A percentile compares a stretch with the other conserved stretches of the same genome.
Conservation (phyloP, 1,140 invertebrate species). For the Philopotamus ludificatus region DNA sequence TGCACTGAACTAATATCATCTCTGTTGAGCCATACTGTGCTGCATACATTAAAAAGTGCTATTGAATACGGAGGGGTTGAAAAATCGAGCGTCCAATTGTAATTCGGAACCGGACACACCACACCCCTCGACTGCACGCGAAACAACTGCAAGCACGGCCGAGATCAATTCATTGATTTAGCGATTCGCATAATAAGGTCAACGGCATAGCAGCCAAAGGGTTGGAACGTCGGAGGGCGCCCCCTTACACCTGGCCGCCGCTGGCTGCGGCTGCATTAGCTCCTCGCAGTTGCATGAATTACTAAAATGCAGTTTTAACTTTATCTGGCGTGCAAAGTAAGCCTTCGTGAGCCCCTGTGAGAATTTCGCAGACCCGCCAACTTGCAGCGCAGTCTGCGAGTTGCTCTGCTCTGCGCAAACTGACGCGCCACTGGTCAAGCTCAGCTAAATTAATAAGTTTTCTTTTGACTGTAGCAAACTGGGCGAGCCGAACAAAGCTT, state of each 20-base stretch:
- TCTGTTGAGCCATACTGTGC: no score
- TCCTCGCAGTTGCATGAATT: slow-evolving; percentile 36
- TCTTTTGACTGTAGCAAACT: slow-evolving; percentile 27
- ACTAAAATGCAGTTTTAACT: slow-evolving; percentile 38
- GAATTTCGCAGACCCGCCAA: slow-evolving; percentile 19
- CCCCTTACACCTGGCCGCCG: slow-evolving; percentile 1
- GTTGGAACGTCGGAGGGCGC: no score
- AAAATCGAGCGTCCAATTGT: no score
- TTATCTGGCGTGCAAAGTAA: slow-evolving; percentile 28
- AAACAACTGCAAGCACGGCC: no score
- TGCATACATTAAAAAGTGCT: no score
- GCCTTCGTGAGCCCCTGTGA: slow-evolving; percentile 27
- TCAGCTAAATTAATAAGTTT: slow-evolving; percentile 32
- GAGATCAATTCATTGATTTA: no score
- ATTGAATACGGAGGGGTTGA: no score
- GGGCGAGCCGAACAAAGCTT: no score
- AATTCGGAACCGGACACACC: slow-evolving; percentile 18
- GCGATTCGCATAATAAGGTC: no score
- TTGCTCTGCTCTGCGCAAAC: background rate
- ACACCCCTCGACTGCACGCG: no score
- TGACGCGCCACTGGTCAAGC: slow-evolving; percentile 10
- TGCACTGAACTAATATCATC: no score
- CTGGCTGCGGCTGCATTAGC: slow-evolving; percentile 21
- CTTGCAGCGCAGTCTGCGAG: background rate
- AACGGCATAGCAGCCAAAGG: no score